Evolutionary conservation across 2,797 vertebrate genomes (phyloP), one percentile per base, ranked within the genome.

Genomic region (Gymnocypris eckloni): DNA sequence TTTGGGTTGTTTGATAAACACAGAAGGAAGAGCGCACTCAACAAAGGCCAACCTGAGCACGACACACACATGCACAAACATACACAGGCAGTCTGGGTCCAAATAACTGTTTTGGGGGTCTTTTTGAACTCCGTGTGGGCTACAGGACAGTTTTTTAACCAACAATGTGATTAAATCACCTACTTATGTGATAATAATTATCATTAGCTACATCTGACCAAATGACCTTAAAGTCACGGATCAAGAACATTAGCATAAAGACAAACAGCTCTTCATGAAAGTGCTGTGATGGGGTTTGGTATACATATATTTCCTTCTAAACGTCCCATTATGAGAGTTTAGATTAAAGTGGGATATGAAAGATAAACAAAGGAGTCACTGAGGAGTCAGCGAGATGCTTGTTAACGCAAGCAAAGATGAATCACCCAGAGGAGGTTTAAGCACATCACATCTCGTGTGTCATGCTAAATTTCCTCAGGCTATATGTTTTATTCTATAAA

Each of bases 1-100:
- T 91, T 92, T 89, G 84, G 87, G 86, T 72, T 90, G 88, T 91
- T 92, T 91, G 85, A 73, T 91, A 92, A 92, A 92, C 91, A 92
- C 73, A 50, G 89, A 41, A 86, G 84, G 86, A 89, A 87, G 84
- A 86, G 84, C 33, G 56, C 75, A 87, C 86, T 81, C 72, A 83
- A 88, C 80, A 87, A 90, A 90, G 84, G 39, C 72, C 79, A 64
- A 37, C 82, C 45, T 41, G 12, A 37, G 41, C 33, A 79, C 78
- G 85, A 79, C 79, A 48, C 59, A 70, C 41, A 59, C 76, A 86
- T 43, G 41, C 66, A 79, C 66, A 82, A 54, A 54, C 28, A 28
- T 33, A 12, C 75, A 78, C 22, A 76, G 6, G 75, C 18, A 6
- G 3, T 56, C 18, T 56, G 16, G 33, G 28, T 2, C 4, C 37